Conservation (phyloP, 2,113 vertebrate genomes). For the Anoplopoma fimbria region DNA sequence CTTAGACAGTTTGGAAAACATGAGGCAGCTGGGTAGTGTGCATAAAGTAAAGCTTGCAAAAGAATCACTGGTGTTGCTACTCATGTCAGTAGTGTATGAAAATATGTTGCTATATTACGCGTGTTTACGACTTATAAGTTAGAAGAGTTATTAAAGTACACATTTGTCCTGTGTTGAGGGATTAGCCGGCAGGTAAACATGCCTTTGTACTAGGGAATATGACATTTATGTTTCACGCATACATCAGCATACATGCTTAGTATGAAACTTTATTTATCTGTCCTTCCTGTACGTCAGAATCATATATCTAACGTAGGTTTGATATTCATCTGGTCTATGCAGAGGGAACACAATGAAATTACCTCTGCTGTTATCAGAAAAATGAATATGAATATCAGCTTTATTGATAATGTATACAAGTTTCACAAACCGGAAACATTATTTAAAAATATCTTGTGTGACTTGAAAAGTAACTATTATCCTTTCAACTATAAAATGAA, state of each 20-base stretch:
- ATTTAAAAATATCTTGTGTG: background rate
- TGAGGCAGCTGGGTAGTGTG: background rate
- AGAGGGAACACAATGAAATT: background rate
- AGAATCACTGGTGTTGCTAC: background rate
- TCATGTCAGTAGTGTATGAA: background rate
- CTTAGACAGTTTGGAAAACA: conserved; percentile 45
- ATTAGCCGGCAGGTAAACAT: background rate
- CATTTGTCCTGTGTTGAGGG: background rate
- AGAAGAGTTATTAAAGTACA: background rate
- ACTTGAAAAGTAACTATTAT: background rate
- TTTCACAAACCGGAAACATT: background rate
- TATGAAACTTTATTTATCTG: background rate
- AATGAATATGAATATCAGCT: too few species aligned
- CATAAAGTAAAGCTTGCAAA: background rate
- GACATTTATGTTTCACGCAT: background rate
- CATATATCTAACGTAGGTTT: background rate
- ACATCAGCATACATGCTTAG: background rate
- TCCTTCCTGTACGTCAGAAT: background rate
- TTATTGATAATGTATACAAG: background rate
- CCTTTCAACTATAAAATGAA: background rate
- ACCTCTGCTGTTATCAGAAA: background rate
- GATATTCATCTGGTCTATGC: background rate
- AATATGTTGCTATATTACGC: background rate
- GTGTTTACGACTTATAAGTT: background rate
- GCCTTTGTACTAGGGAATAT: background rate